Evolutionary conservation across 2,888 invertebrate genomes (phyloP).

Genomic region (Drosophila paucipuncta): DNA sequence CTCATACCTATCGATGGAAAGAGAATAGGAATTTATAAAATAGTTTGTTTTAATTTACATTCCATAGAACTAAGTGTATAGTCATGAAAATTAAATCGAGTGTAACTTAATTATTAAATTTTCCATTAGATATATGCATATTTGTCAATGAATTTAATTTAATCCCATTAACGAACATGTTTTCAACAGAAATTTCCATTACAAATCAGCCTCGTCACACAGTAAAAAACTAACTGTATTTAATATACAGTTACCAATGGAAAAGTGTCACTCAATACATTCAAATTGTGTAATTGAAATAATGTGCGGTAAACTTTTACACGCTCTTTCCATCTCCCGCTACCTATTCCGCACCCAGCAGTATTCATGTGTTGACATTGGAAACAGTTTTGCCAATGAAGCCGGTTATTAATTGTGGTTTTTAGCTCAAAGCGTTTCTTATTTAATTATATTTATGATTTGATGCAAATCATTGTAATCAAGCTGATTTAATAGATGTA

Average conservation of each 20-base stretch:
- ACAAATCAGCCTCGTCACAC: conserved; percentile 28
- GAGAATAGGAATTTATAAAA: not conserved
- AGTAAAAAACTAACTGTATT: conserved; percentile 54
- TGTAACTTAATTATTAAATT: not conserved
- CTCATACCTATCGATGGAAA: not conserved
- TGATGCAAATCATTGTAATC: conserved; percentile 15
- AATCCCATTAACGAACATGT: conserved; percentile 14
- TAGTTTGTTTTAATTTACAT: not conserved
- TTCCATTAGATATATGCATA: conserved; percentile 4
- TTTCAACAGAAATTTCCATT: conserved; percentile 16
- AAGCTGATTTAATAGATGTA: conserved; percentile 5
- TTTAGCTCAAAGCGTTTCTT: not conserved
- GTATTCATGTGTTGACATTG: conserved; percentile 30
- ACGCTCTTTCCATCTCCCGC: conserved; percentile 4
- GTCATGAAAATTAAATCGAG: not conserved
- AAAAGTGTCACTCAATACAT: conserved; percentile 32
- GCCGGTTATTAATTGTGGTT: conserved; percentile 31
- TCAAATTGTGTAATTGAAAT: conserved; percentile 11
- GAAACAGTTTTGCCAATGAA: conserved; percentile 14
- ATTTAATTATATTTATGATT: conserved; percentile 11
- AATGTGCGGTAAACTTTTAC: conserved; percentile 27
- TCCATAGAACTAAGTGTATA: not conserved
- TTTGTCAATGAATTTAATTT: conserved; percentile 6
- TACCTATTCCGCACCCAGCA: conserved; percentile 4
- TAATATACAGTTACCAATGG: conserved; percentile 47